A percentile compares a stretch with the other conserved stretches of the same genome.
These are phyloP conservation scores for Myiotriccus ornatus DNA, from an alignment of 2,797 vertebrate species.

Conservation along the genomic window DNA sequence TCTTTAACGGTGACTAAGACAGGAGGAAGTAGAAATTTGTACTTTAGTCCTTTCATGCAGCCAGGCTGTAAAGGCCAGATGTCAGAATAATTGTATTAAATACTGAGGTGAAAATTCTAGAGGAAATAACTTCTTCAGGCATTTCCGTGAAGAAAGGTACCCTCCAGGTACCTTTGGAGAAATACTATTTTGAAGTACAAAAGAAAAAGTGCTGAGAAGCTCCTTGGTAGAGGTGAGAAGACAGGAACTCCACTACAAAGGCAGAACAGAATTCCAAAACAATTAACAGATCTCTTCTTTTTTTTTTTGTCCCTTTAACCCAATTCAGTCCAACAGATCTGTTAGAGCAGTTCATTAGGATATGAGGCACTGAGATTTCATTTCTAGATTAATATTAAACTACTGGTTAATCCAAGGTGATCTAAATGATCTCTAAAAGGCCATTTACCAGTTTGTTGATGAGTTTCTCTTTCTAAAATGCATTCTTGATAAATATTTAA, in stretches of 20 bases:
- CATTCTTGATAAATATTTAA: not conserved
- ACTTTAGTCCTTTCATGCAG: not conserved
- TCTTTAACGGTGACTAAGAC: not conserved
- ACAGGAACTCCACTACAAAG: not conserved
- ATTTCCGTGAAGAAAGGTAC: not conserved
- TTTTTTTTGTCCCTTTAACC: not conserved
- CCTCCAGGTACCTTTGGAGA: not conserved
- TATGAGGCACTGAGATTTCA: not conserved
- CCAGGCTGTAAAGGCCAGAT: not conserved
- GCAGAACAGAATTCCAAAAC: not conserved
- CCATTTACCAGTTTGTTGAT: not conserved
- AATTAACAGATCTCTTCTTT: not conserved
- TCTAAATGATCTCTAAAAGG: not conserved
- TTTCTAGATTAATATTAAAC: not conserved
- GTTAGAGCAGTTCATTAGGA: not conserved
- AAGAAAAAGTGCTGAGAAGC: not conserved
- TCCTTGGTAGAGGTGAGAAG: not conserved
- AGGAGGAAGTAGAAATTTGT: not conserved
- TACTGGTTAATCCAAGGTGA: not conserved
- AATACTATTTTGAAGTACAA: not conserved
- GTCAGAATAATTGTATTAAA: slow-evolving; percentile 5
- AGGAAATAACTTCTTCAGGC: not conserved
- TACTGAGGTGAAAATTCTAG: not conserved
- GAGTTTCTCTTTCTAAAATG: not conserved
- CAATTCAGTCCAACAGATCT: not conserved